phyloP scores from a whole-genome alignment of 2,888 invertebrate genomes.

The Ochropacha duplaris region DNA sequence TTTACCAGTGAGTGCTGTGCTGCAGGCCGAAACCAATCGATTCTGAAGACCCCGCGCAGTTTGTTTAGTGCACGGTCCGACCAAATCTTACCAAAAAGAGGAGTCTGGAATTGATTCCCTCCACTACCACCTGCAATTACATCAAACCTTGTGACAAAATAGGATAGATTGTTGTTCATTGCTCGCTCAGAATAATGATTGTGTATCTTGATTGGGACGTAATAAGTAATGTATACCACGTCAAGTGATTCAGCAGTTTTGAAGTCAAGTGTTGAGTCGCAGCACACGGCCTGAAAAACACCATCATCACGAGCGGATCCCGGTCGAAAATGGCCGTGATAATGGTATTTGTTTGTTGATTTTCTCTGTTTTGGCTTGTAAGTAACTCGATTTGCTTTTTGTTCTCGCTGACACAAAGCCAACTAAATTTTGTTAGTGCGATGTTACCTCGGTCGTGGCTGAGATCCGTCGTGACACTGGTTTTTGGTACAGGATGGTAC shows the following conservation, averaged over 20 bases:
- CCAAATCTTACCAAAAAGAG: slow-evolving; percentile 73
- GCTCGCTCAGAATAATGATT: slow-evolving; percentile 14
- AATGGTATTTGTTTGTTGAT: slow-evolving; percentile 80
- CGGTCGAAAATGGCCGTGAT: slow-evolving; percentile 77
- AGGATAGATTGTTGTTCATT: slow-evolving; percentile 26
- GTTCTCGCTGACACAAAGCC: slow-evolving; percentile 63
- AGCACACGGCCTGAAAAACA: slow-evolving; percentile 61
- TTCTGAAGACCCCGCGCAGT: slow-evolving; percentile 65
- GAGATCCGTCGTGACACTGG: slow-evolving; percentile 60
- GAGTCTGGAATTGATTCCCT: slow-evolving; percentile 72
- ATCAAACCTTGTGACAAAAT: background rate
- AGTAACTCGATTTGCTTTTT: slow-evolving; percentile 83
- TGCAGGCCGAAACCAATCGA: slow-evolving; percentile 67
- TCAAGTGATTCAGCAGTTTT: slow-evolving; percentile 1
- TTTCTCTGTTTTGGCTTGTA: slow-evolving; percentile 79
- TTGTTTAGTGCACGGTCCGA: slow-evolving; percentile 70
- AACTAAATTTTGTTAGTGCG: slow-evolving; percentile 75
- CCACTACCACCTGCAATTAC: slow-evolving; percentile 17
- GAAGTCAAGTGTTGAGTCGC: slow-evolving; percentile 14
- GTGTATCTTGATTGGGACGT: background rate
- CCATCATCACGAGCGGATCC: slow-evolving; percentile 75
- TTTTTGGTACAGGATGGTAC: slow-evolving; percentile 45
- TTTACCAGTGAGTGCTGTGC: slow-evolving; percentile 32
- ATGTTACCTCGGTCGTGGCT: slow-evolving; percentile 47
- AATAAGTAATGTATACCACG: slow-evolving; percentile 35